phyloP scores from a whole-genome alignment of 2,888 invertebrate genomes.

The Eristalis pertinax region DNA sequence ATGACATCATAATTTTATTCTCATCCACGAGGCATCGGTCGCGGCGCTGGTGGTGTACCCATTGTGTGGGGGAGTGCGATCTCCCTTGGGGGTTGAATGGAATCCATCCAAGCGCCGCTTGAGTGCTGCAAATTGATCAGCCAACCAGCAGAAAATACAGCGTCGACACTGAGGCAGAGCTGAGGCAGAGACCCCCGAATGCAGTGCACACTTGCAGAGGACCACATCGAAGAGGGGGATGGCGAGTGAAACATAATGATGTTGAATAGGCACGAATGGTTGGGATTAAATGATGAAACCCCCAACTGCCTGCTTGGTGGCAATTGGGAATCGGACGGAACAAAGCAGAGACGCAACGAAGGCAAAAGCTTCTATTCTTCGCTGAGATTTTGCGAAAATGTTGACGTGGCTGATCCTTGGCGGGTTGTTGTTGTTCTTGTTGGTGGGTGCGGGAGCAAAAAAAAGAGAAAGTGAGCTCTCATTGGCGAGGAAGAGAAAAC shows the following conservation, averaged over 20 bases:
- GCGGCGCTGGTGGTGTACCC: no score
- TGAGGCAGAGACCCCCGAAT: slow-evolving; percentile 13
- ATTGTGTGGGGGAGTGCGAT: background rate
- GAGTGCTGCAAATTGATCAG: slow-evolving; percentile 38
- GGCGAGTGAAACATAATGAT: background rate
- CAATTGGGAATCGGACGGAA: slow-evolving; percentile 28
- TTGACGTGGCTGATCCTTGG: slow-evolving; percentile 57
- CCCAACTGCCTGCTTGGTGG: slow-evolving; percentile 11
- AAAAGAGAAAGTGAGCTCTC: background rate
- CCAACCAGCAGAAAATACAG: slow-evolving; percentile 18
- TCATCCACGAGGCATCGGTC: slow-evolving; percentile 5
- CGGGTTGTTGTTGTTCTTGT: slow-evolving; percentile 8
- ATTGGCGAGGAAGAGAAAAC: background rate
- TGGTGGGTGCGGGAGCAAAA: background rate
- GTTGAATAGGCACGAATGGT: slow-evolving; percentile 31
- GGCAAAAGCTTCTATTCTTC: slow-evolving; percentile 8
- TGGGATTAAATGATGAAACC: slow-evolving; percentile 15
- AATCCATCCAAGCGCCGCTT: slow-evolving; percentile 39
- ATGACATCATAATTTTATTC: slow-evolving; percentile 65
- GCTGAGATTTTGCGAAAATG: slow-evolving; percentile 38
- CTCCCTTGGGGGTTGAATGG: slow-evolving; percentile 27
- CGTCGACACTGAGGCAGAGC: slow-evolving; percentile 1
- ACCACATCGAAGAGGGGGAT: background rate
- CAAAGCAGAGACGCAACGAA: slow-evolving; percentile 33
- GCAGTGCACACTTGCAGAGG: slow-evolving; percentile 1